Base-by-base conservation (phyloP, 2,888 invertebrate species). In the Cetonia aurata region DNA sequence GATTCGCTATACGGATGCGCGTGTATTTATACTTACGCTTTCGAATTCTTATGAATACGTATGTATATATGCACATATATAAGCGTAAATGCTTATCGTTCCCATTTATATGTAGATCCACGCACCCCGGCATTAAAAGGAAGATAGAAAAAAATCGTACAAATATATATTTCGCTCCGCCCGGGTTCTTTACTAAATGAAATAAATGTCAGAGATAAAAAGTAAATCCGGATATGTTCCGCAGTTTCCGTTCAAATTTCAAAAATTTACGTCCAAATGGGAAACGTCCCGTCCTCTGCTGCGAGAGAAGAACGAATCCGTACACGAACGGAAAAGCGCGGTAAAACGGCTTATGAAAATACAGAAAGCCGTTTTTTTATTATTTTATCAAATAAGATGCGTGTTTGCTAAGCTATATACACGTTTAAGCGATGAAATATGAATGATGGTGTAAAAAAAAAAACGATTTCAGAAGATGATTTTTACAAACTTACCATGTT, bases 401-500 rank as follows among this genome's bases (percentile, higher is more conserved):
- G 37, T 37, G 10, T 10, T 33, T 6, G 33, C 33, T n/a, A n/a
- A 25, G 25, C 3, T 25, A 25, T 4, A n/a, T n/a, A n/a, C 4
- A 25, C 3, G 1, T 25, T 37, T 37, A 37, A 37, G 37, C 4
- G 37, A 37, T 37, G 8, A 8, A 37, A 37, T 8, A 37, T 37
- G 37, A 37, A 37, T 37, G 10, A 37, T 3, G 8, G 9, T 8
- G 37, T 8, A 37, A 9, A 48, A 48, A n/a, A 48, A 6, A 17
- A 15, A 17, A 15, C 17, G n/a, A 48, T 48, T 3, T 48, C 3
- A n/a, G 6, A 48, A 4, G 1, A 52, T 10, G 6, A 1, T 37
- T 37, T 37, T 10, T 37, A 53, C 25, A 67, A 71, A 71, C 77
- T 82, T 81, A 91, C 91, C 81, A 86, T 82, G 73, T 91, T 88